These are phyloP conservation scores for Leptinotarsa peninsularis DNA, from an alignment of 2,888 invertebrate species.

Conservation along the genomic window DNA sequence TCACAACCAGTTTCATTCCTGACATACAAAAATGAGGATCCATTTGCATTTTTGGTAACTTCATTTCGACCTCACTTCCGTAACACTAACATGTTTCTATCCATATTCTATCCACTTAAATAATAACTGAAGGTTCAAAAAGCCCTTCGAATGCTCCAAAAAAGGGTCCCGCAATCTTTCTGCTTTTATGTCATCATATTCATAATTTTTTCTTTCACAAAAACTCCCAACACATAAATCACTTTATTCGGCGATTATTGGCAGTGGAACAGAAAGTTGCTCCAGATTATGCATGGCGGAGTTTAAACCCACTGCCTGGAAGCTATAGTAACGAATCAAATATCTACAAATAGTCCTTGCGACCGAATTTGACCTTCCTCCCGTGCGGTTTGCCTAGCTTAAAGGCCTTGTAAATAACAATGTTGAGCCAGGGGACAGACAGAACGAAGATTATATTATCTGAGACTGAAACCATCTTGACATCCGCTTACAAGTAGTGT, in stretches of 20 bases:
- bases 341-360: slow-evolving; percentile 25
- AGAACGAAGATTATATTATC: slow-evolving; percentile 43
- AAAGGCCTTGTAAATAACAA: slow-evolving; percentile 43
- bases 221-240: neutral
- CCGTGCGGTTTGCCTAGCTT: slow-evolving; percentile 40
- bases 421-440: slow-evolving; percentile 42
- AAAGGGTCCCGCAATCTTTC: no score
- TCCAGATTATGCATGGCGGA: neutral
- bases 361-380: slow-evolving; percentile 25
- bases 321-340: slow-evolving; percentile 26
- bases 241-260: neutral
- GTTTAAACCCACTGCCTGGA: slow-evolving; percentile 1
- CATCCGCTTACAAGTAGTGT: slow-evolving; percentile 10
- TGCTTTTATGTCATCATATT: no score
- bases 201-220: no score
- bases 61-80: no score
- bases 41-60: no score
- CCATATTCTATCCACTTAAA: no score
- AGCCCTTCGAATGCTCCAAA: no score
- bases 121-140: no score
- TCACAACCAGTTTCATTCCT: no score
- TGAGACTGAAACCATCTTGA: slow-evolving; percentile 35
- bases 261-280: neutral
- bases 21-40: no score
- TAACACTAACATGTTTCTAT: no score